Base-by-base conservation (phyloP, 1,140 invertebrate species). In the Halesus radiatus region DNA sequence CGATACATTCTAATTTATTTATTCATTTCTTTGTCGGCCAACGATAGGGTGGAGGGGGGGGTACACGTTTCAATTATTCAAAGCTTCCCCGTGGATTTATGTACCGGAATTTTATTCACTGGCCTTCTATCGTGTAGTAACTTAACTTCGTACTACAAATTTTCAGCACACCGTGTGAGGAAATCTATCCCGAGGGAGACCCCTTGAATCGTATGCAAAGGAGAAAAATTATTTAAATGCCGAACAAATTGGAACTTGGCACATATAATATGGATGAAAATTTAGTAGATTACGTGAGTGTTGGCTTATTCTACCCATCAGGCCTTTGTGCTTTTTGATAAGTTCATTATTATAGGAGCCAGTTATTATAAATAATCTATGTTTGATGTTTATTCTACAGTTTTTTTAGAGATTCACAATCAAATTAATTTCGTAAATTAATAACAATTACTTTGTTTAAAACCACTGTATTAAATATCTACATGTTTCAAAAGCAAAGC, bases 1-100 rank as follows among this genome's bases (percentile, higher is more conserved):
- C 78, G 68, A 79, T 79, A 79, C 78, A 62, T 62, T 74, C 68
- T 79, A 79, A 79, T 79, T 79, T 79, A 79, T 79, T 79, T 79
- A 79, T 79, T 79, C 68, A 79, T 60, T 79, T 79, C 78, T 79
- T 79, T 73, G 78, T 79, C 68, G 78, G 68, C 54, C 68, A 72
- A 45, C 76, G 78, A 32, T 50, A 54, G 54, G 54, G 20, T 29
- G 70, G 53, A 54, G 54, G 54, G 32, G 4, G 70, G 53, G 20
- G 54, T 52, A 66, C 66, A 50, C 26, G 53, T 52, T 54, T 79
- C 78, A 79, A 79, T 79, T 79, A 79, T 79, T 79, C 78, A 79
- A 54, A 72, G 15, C 54, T 73, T 60, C 54, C 54, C 66, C 22
- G 22, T 54, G 68, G 68, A 79, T 79, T 79, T 79, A 73, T 79